Base-by-base conservation (phyloP, 1,140 invertebrate genomes). In the Mylabris phalerata region DNA sequence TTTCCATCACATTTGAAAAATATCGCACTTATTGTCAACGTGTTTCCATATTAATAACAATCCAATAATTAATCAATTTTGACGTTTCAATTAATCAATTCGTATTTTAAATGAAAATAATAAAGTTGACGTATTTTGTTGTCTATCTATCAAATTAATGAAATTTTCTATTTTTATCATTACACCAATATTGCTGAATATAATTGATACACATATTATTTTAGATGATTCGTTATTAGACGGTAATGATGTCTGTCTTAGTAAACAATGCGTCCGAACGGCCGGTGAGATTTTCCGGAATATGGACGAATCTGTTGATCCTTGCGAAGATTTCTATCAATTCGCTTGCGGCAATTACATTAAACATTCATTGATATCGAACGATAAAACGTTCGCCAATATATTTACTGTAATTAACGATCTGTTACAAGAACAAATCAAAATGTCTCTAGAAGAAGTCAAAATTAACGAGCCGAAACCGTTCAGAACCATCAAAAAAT, bases 261-360 rank as follows among this genome's bases (percentile, higher is more conserved):
- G 83, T 85, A 0, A 90, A 92, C 73, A 85, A 84, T 88, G 87
- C 72, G 75, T 89, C 48, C 82, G 86, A 62, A 83, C 86, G 78
- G 87, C 88, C 0, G 86, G 87, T 2, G 79, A 79, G 51, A 78
- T 92, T 3, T 72, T 92, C 0, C 73, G 80, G n/a, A 87, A 87
- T 65, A 86, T 92, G 81, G 86, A 92, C 62, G 68, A 76, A 1
- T 77, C 75, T 9, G 82, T 88, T 0, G 84, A 95, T 66, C 93
- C 93, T 0, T 97, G 94, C 68, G 85, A 93, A 57, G 90, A 96
- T 71, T 97, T 96, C 74, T 96, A 94, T 71, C 71, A 84, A 60
- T 93, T 90, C 63, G 81, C 89, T 1, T 93, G 90, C 66, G 89
- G 90, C 4, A 80, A 79, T 2, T 92, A 89, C 73, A 71, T 89